Base-by-base conservation (phyloP, 1,140 invertebrate genomes). In the Lepidurus arcticus region DNA sequence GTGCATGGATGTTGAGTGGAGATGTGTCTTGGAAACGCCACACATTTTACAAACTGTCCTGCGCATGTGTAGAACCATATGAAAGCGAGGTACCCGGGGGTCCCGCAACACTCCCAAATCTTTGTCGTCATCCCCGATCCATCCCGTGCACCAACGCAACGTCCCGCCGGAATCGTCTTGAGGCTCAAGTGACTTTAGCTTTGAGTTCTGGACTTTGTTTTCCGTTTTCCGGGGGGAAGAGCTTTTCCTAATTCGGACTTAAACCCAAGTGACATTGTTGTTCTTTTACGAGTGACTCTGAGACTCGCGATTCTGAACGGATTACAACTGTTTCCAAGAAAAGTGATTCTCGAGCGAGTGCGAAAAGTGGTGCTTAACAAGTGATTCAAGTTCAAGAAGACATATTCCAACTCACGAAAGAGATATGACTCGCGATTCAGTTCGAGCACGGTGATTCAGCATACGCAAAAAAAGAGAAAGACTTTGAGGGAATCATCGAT, bases 91-190 rank as follows among this genome's bases (percentile, higher is more conserved):
- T 65, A 65, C 53, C 53, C 53, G 21, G 53, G 13, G 53, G 53
- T 65, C 53, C 53, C 21, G 53, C 53, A 65, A 65, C 53, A n/a
- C 8, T 65, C 8, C 16, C 16, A 16, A 65, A 65, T 65, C 53
- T 65, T 65, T 65, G n/a, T 65, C 53, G 16, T 65, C 53, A 65
- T 65, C 53, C 53, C 53, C 53, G 53, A 65, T 65, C 53, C 53
- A 65, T 65, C 53, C 53, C 13, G 53, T 65, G 53, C 53, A 65
- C 53, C 53, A 34, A 34, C 34, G 34, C 34, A 34, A 34, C 53
- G 53, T 65, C 53, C 53, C 53, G 53, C 53, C 53, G 53, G 53
- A 65, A 65, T 34, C 34, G 34, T 34, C 34, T 34, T 4, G 34
- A 34, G 34, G 21, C 47, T 21, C 47, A 13, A 65, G 47, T 65